These are phyloP conservation scores for Tachysurus fulvidraco DNA, from an alignment of 2,113 vertebrate species.

Conservation along the genomic window DNA sequence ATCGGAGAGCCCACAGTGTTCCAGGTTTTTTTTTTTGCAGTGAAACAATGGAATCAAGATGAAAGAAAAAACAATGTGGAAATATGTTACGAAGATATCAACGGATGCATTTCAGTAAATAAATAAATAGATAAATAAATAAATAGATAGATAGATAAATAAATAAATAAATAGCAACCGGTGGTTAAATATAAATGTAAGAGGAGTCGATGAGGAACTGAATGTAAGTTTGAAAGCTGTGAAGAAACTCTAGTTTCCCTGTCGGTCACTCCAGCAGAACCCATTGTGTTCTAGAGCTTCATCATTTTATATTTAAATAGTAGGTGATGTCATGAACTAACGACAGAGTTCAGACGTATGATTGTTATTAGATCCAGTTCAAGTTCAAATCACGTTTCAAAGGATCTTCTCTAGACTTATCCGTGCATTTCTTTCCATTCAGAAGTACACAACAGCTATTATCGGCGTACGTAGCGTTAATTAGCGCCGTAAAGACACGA, in stretches of 20 bases:
- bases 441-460: background rate
- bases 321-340: background rate
- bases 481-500: slow-evolving; percentile 8
- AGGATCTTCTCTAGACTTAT: too few relatives aligned
- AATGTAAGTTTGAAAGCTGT: background rate
- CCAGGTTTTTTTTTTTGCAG: background rate
- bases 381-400: too few relatives aligned
- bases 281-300: background rate
- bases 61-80: background rate
- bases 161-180: too few relatives aligned
- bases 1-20: background rate
- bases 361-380: too few relatives aligned
- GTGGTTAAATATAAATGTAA: too few relatives aligned
- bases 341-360: background rate
- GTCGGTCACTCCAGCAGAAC: background rate
- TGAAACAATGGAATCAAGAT: background rate
- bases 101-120: too few relatives aligned
- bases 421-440: background rate
- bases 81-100: background rate
- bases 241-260: background rate
- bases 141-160: too few relatives aligned
- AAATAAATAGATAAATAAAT: too few relatives aligned
- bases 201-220: too few relatives aligned
- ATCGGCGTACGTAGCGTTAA: slow-evolving; percentile 8
- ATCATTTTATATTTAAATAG: background rate